Base-by-base conservation (phyloP, 2,113 vertebrate genomes). In the Gobio gobio region DNA sequence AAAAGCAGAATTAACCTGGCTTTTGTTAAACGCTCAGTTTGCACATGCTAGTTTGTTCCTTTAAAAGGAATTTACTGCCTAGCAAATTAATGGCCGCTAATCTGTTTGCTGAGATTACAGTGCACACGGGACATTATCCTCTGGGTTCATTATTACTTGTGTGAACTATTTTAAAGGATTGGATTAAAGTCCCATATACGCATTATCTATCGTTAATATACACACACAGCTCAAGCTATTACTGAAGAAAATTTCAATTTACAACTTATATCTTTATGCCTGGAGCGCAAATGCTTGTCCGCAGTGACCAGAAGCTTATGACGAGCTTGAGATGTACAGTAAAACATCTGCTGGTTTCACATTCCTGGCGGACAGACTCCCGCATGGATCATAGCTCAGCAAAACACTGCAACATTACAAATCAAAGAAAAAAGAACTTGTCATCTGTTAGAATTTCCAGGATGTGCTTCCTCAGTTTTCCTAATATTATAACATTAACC, bases 81-180 rank as follows among this genome's bases (percentile, higher is more conserved):
- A 76, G 84, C 89, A 83, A 91, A 91, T 85, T 43, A 90, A 88
- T 87, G 64, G 85, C 20, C n/a, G 78, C 89, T 93, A 93, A 93
- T 93, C 91, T 33, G 36, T 83, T 84, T 86, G 77, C 83, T 54
- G 68, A 93, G 93, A 95, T 94, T 93, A 94, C 91, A 40, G 86
- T 78, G 61, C 49, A 72, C 81, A 83, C 22, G 89, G 85, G 89
- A 92, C 93, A 92, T 93, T 93, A 93, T 94, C 91, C 93, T 88
- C 86, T 87, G 87, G 49, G 78, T 82, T 56, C 91, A 87, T 93
- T 92, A 94, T 91, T 93, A 91, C 92, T 93, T 92, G 89, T 92
- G 91, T 92, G 91, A 93, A 94, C 92, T 91, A 93, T 91, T 94
- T 95, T 93, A 92, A 91, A 93, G 91, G 93, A 93, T 90, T 92